A percentile compares a stretch with the other conserved stretches of the same genome.
These are phyloP conservation scores for Xenopus borealis DNA, from an alignment of 2,113 vertebrate species.

Conservation along the genomic window DNA sequence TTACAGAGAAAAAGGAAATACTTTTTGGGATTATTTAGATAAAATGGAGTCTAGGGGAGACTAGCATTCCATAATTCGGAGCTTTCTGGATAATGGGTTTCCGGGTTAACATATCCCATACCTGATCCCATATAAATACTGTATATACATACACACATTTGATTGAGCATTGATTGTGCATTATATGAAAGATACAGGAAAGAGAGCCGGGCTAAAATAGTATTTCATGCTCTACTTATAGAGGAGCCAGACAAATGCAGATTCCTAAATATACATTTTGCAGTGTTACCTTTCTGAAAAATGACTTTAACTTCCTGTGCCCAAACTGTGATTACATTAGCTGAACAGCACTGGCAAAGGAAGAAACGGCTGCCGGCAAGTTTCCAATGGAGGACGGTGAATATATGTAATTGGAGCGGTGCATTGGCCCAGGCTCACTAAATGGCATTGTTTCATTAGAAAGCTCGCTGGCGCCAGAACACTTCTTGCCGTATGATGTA, in stretches of 20 bases:
- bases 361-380: conserved; percentile 25
- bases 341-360: conserved; percentile 33
- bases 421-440: conserved; percentile 23
- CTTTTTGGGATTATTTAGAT: too few relatives aligned
- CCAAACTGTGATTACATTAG: conserved; percentile 44
- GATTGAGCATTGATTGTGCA: too few relatives aligned
- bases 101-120: too few relatives aligned
- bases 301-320: conserved; percentile 31
- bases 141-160: too few relatives aligned
- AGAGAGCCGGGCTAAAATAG: background rate
- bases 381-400: conserved; percentile 14
- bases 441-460: conserved; percentile 16
- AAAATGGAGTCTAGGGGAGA: too few relatives aligned
- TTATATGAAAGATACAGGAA: too few relatives aligned
- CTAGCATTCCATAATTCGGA: too few relatives aligned
- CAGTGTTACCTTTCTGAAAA: conserved; percentile 36
- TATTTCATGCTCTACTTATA: conserved; percentile 21
- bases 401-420: conserved; percentile 30
- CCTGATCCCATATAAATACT: too few relatives aligned
- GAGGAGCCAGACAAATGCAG: conserved; percentile 26
- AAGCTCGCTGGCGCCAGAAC: conserved; percentile 23
- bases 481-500: conserved; percentile 6
- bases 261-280: conserved; percentile 24
- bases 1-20: too few relatives aligned
- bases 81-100: too few relatives aligned